Percentiles rank a stretch among this genome's conserved stretches.
Evolutionary conservation across 1,140 invertebrate species (phyloP).

Genomic region (Nilaparvata lugens): DNA sequence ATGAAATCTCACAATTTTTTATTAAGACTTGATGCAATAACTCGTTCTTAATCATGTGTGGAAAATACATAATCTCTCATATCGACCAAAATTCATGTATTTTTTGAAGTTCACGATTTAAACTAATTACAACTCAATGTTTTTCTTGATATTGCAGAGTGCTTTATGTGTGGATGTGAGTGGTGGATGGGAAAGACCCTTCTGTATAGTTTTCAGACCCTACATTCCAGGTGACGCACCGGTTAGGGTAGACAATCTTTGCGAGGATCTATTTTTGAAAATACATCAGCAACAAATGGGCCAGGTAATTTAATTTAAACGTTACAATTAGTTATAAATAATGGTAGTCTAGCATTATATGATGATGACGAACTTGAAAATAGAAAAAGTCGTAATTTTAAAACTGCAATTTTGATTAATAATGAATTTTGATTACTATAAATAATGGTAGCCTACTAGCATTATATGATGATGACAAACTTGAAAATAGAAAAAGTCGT

Average conservation of each 20-base stretch:
- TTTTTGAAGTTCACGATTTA: too few species aligned
- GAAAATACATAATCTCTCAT: too few species aligned
- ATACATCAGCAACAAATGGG: conserved; percentile 63
- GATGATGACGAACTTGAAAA: background rate
- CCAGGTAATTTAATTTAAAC: conserved; percentile 33
- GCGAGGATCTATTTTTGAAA: conserved; percentile 71
- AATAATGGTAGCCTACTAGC: too few species aligned
- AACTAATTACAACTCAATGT: too few species aligned
- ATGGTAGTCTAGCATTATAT: conserved; percentile 11
- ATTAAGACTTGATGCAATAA: too few species aligned
- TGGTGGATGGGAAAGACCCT: conserved; percentile 60
- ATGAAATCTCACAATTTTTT: too few species aligned
- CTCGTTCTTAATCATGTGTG: too few species aligned
- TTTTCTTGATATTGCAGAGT: conserved; percentile 39
- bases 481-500: too few species aligned
- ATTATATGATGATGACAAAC: background rate
- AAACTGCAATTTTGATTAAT: too few species aligned
- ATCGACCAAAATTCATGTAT: too few species aligned
- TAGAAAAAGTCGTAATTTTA: too few species aligned
- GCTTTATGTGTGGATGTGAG: conserved; percentile 62
- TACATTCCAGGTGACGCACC: conserved; percentile 64
- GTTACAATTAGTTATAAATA: background rate
- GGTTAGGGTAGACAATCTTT: conserved; percentile 69
- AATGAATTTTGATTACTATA: too few species aligned
- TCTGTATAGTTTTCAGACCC: conserved; percentile 57